These are phyloP conservation scores for Speoplatyrhinus poulsoni DNA, from an alignment of 2,113 vertebrate species.

Conservation along the genomic window DNA sequence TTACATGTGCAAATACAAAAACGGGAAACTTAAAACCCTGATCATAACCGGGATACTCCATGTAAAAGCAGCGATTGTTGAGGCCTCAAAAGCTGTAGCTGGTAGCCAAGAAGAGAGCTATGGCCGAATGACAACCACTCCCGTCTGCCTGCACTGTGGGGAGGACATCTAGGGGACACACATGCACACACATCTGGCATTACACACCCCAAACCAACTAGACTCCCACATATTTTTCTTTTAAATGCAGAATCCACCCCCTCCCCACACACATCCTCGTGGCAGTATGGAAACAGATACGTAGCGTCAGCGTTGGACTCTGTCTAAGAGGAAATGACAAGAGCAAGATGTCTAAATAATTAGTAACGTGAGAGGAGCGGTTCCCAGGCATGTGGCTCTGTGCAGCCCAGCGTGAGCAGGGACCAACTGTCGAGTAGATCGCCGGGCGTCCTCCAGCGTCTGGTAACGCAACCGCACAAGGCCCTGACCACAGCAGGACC, in stretches of 20 bases:
- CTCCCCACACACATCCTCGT: constrained; percentile 20
- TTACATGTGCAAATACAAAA: too few species aligned
- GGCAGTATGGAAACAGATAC: constrained; percentile 47
- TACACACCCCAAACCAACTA: constrained; percentile 20
- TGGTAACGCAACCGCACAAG: constrained; percentile 37
- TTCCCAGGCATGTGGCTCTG: constrained; percentile 65
- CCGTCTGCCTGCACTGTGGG: constrained; percentile 17
- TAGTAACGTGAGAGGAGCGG: constrained; percentile 67
- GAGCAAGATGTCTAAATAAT: constrained; percentile 72
- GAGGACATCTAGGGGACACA: neutral
- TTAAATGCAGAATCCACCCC: too few species aligned
- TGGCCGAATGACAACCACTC: constrained; percentile 4
- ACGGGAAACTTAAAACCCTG: too few species aligned
- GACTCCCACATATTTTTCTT: constrained; percentile 15
- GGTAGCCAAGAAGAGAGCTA: neutral
- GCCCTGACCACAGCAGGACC: constrained; percentile 23
- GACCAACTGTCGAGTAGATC: constrained; percentile 28
- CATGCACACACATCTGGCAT: constrained; percentile 13
- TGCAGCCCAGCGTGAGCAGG: constrained; percentile 55
- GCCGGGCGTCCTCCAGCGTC: constrained; percentile 32
- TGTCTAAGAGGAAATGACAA: constrained; percentile 68
- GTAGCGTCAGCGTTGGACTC: constrained; percentile 49
- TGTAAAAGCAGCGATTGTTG: too few species aligned
- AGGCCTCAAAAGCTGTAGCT: too few species aligned
- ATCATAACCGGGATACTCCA: too few species aligned